Percentiles rank a stretch among this genome's conserved stretches.
phyloP scores from a whole-genome alignment of 1,140 invertebrate species.

The Drosophila burlai region DNA sequence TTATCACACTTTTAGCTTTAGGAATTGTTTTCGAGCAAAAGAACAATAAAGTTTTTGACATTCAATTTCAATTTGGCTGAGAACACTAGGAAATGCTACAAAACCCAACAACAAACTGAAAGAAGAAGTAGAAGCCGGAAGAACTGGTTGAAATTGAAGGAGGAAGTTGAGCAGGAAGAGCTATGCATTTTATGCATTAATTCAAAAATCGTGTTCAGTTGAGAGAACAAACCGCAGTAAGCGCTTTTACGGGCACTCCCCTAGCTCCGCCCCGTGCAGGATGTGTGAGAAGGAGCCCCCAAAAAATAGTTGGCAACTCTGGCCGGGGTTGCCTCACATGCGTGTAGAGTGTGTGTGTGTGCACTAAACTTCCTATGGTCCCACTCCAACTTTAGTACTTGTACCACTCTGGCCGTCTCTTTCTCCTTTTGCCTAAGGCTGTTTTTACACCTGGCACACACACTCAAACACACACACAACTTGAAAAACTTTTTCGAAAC shows the following conservation, averaged over 20 bases:
- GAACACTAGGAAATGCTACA: slow-evolving; percentile 28
- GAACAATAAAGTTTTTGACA: slow-evolving; percentile 46
- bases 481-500: slow-evolving; percentile 36
- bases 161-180: slow-evolving; percentile 34
- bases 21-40: slow-evolving; percentile 1
- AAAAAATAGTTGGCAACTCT: slow-evolving; percentile 42
- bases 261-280: neutral
- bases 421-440: slow-evolving; percentile 19
- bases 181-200: slow-evolving; percentile 72
- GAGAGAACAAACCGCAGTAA: slow-evolving; percentile 52
- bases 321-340: slow-evolving; percentile 11
- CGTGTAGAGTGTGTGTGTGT: neutral
- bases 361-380: slow-evolving; percentile 29
- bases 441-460: slow-evolving; percentile 56
- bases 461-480: neutral
- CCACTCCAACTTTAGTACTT: neutral
- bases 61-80: slow-evolving; percentile 68
- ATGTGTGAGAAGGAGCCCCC: neutral
- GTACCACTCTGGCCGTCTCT: neutral
- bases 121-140: slow-evolving; percentile 9
- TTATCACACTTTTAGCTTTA: neutral
- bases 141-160: slow-evolving; percentile 13
- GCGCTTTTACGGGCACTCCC: slow-evolving; percentile 30
- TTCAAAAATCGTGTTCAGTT: slow-evolving; percentile 72
- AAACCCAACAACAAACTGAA: slow-evolving; percentile 16